A percentile compares a stretch with the other conserved stretches of the same genome.
Evolutionary conservation across 1,140 invertebrate genomes (phyloP).

Genomic region (Cheumatopsyche charites): DNA sequence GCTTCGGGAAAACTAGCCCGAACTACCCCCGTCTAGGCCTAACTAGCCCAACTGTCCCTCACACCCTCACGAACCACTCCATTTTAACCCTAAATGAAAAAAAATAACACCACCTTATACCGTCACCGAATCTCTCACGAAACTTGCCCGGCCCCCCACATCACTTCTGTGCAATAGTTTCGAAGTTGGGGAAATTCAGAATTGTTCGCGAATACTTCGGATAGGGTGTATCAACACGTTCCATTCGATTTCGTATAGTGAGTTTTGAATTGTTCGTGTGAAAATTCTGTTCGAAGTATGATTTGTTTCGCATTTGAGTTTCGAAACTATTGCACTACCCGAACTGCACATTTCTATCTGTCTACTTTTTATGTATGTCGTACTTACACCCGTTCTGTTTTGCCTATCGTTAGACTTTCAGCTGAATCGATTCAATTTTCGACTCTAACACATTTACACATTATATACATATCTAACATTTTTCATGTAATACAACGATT

Average conservation of each 20-base stretch:
- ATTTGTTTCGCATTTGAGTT: too few relatives aligned
- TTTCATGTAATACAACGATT: too few relatives aligned
- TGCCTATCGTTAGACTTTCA: too few relatives aligned
- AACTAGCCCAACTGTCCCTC: slow-evolving; percentile 58
- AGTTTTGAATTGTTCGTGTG: too few relatives aligned
- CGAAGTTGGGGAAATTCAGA: too few relatives aligned
- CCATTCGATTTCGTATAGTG: too few relatives aligned
- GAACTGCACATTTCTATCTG: slow-evolving; percentile 9
- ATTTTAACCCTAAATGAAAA: not conserved
- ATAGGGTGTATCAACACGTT: too few relatives aligned
- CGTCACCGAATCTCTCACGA: not conserved
- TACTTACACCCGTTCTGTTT: not conserved
- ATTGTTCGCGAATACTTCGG: too few relatives aligned
- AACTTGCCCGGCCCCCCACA: not conserved
- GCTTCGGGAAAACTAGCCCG: slow-evolving; percentile 46
- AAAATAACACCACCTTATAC: slow-evolving; percentile 8
- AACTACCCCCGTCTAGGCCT: slow-evolving; percentile 54
- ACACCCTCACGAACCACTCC: slow-evolving; percentile 51
- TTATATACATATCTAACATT: too few relatives aligned
- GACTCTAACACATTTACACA: too few relatives aligned
- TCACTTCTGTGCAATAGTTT: not conserved
- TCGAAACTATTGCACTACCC: not conserved
- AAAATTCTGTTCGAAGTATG: too few relatives aligned
- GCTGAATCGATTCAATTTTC: too few relatives aligned
- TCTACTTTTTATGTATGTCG: not conserved